Evolutionary conservation across 2,113 vertebrate species (phyloP).

Genomic region (Cavia porcellus): DNA sequence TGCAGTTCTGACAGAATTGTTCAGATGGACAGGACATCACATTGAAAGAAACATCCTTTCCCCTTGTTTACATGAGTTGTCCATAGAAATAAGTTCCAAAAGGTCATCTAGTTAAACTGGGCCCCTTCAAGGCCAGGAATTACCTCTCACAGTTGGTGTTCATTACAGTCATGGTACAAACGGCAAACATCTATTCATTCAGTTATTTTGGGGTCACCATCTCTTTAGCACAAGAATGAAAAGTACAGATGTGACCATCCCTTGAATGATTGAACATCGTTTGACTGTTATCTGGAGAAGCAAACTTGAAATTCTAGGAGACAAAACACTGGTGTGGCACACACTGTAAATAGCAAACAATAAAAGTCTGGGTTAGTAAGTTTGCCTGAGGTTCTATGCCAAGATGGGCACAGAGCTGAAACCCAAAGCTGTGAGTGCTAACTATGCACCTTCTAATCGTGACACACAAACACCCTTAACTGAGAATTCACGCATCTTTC

Average conservation of each 20-base stretch:
- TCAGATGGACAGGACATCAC: not conserved
- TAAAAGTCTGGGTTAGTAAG: not conserved
- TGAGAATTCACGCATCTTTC: constrained; percentile 48
- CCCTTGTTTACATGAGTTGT: constrained; percentile 1
- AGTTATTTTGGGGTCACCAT: not conserved
- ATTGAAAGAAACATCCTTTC: constrained; percentile 11
- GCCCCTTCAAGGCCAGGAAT: not conserved
- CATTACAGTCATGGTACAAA: not conserved
- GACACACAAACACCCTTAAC: not conserved
- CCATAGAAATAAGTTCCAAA: not conserved
- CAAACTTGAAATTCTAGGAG: constrained; percentile 9
- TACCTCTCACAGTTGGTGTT: not conserved
- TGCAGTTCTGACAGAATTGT: constrained; percentile 4
- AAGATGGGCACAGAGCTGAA: not conserved
- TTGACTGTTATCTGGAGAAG: not conserved
- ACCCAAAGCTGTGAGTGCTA: constrained; percentile 21
- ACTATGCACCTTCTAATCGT: constrained; percentile 68
- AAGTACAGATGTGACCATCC: not conserved
- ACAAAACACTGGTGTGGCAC: not conserved
- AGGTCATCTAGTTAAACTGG: not conserved
- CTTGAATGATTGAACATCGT: not conserved
- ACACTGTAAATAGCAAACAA: not conserved
- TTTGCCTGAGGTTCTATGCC: not conserved
- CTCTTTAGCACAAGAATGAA: not conserved
- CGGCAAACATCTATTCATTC: not conserved